phyloP scores from a whole-genome alignment of 2,113 vertebrate genomes.

The Erythrocercus mccallii region DNA sequence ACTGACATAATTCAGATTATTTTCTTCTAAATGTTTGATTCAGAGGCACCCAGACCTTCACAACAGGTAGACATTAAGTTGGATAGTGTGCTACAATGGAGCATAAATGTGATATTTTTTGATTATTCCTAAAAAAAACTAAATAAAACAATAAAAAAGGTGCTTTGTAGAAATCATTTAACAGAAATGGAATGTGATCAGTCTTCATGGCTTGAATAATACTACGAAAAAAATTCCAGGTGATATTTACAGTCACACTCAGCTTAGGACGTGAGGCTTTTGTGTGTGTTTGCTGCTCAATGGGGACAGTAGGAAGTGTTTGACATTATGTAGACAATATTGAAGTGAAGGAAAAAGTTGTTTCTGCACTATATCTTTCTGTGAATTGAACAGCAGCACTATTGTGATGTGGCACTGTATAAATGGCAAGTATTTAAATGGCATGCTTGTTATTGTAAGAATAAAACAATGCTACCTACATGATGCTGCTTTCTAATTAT shows the following conservation, averaged over 20 bases:
- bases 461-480: background rate
- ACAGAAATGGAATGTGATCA: background rate
- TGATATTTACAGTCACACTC: background rate
- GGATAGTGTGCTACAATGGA: background rate
- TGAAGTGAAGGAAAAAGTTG: background rate
- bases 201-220: background rate
- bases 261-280: background rate
- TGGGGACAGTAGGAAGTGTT: background rate
- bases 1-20: background rate
- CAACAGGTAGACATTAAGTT: background rate
- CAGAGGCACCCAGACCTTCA: background rate
- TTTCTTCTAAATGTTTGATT: accelerated
- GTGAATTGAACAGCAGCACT: background rate
- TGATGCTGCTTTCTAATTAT: background rate
- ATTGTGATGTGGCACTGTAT: background rate
- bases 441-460: background rate
- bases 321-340: background rate
- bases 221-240: background rate
- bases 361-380: background rate
- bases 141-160: too few species aligned
- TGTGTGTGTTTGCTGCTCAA: background rate
- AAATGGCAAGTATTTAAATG: background rate
- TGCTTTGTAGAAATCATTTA: background rate
- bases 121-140: background rate
- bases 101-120: background rate